phyloP scores from a whole-genome alignment of 2,888 invertebrate genomes.

The Merodon equestris region DNA sequence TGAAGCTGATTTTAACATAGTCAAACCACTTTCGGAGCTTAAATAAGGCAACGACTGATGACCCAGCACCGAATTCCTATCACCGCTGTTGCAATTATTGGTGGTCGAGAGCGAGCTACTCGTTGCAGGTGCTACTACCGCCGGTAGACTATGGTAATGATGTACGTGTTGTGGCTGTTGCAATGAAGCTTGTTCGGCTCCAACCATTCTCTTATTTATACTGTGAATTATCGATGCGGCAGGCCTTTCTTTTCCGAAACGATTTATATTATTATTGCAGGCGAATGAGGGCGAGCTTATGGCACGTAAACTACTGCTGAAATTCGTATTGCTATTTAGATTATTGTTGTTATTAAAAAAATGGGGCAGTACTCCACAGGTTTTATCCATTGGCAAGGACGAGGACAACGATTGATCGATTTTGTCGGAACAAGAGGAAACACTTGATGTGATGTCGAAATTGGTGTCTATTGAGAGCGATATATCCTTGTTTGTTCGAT shows the following conservation, averaged over 20 bases:
- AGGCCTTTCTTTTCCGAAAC: slow-evolving; percentile 32
- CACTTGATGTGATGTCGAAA: slow-evolving; percentile 12
- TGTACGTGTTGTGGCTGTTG: slow-evolving; percentile 53
- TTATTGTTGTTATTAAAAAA: slow-evolving; percentile 55
- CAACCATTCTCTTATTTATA: slow-evolving; percentile 52
- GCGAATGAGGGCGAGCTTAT: slow-evolving; percentile 25
- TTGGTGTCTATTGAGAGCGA: slow-evolving; percentile 11
- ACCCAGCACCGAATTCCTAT: slow-evolving; percentile 36
- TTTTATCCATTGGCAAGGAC: slow-evolving; percentile 23
- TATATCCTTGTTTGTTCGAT: slow-evolving; percentile 29
- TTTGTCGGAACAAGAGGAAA: no score
- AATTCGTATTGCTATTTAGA: slow-evolving; percentile 18
- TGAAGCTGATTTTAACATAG: slow-evolving; percentile 31
- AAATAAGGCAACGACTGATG: slow-evolving; percentile 49
- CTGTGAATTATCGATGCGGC: slow-evolving; percentile 12
- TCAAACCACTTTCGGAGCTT: slow-evolving; percentile 13
- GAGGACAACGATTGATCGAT: slow-evolving; percentile 9
- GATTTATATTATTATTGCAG: slow-evolving; percentile 56
- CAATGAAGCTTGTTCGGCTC: slow-evolving; percentile 40
- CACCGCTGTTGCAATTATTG: slow-evolving; percentile 24
- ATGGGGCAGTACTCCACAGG: slow-evolving; percentile 40
- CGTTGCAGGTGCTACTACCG: not conserved
- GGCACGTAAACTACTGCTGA: slow-evolving; percentile 20
- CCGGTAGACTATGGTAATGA: slow-evolving; percentile 10
- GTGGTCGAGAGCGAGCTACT: slow-evolving; percentile 30